These are phyloP conservation scores for Epirrhoe tristata DNA, from an alignment of 2,888 invertebrate genomes.

Conservation along the genomic window DNA sequence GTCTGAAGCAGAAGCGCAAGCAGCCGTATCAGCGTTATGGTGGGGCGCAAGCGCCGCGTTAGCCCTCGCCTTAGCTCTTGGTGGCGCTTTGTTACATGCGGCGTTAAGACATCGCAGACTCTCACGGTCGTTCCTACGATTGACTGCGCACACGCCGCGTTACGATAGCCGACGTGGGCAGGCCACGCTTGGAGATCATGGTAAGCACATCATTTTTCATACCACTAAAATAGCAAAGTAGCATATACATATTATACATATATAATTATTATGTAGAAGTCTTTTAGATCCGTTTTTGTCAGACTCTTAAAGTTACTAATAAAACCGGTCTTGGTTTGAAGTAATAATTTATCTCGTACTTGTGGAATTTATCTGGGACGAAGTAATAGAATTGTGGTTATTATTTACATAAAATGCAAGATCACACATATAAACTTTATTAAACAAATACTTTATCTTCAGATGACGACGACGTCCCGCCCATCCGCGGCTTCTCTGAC, in stretches of 20 bases:
- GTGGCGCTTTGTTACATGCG: slow-evolving; percentile 86
- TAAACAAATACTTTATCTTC: slow-evolving; percentile 39
- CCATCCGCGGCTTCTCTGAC: slow-evolving; percentile 96
- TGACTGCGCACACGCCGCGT: slow-evolving; percentile 78
- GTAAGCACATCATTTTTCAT: no score
- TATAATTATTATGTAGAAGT: no score
- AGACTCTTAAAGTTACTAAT: no score
- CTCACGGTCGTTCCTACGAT: slow-evolving; percentile 91
- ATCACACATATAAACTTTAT: slow-evolving; percentile 22
- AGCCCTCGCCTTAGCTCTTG: slow-evolving; percentile 68
- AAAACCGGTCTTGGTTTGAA: no score
- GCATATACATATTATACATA: no score
- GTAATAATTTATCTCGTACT: no score
- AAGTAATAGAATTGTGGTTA: no score
- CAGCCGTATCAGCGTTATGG: slow-evolving; percentile 55
- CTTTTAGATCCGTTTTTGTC: no score
- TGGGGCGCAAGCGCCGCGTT: slow-evolving; percentile 72
- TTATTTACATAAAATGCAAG: slow-evolving; percentile 3
- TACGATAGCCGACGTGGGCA: slow-evolving; percentile 95
- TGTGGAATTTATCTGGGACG: no score
- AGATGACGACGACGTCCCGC: slow-evolving; percentile 95
- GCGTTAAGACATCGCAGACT: slow-evolving; percentile 89
- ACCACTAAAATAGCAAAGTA: no score
- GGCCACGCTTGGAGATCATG: slow-evolving; percentile 92
- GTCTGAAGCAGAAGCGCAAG: slow-evolving; percentile 31